These are phyloP conservation scores for Protonemura montana DNA, from an alignment of 2,888 invertebrate genomes.

Conservation along the genomic window DNA sequence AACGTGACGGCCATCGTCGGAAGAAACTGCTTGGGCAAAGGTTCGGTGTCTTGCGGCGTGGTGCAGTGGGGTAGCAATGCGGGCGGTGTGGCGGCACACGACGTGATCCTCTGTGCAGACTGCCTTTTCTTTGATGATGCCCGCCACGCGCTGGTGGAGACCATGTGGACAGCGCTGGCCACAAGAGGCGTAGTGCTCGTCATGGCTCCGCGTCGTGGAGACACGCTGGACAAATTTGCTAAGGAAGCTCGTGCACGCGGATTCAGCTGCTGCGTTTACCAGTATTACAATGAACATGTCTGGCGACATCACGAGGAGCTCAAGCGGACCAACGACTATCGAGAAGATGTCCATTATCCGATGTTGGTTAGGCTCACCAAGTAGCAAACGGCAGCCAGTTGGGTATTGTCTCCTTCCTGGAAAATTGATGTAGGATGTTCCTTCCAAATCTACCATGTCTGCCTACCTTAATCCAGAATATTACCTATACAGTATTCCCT, in stretches of 20 bases:
- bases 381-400: conserved; percentile 47
- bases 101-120: conserved; percentile 79
- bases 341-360: conserved; percentile 76
- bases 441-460: conserved; percentile 7
- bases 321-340: conserved; percentile 68
- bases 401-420: not conserved
- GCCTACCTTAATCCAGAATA: not conserved
- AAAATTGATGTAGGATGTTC: conserved; percentile 13
- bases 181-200: conserved; percentile 72
- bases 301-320: conserved; percentile 73
- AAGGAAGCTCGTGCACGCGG: conserved; percentile 67
- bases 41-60: conserved; percentile 55
- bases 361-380: conserved; percentile 71
- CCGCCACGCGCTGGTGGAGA: conserved; percentile 70
- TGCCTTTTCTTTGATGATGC: conserved; percentile 82
- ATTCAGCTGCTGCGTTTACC: conserved; percentile 65
- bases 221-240: conserved; percentile 74
- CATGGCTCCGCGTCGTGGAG: conserved; percentile 79
- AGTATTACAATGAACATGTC: conserved; percentile 70
- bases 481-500: conserved; percentile 3
- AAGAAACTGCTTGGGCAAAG: conserved; percentile 67
- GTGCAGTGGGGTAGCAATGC: conserved; percentile 63
- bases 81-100: conserved; percentile 60
- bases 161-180: conserved; percentile 70
- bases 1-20: conserved; percentile 73